Evolutionary conservation across 2,888 invertebrate genomes (phyloP).

Genomic region (Melipona beecheii): DNA sequence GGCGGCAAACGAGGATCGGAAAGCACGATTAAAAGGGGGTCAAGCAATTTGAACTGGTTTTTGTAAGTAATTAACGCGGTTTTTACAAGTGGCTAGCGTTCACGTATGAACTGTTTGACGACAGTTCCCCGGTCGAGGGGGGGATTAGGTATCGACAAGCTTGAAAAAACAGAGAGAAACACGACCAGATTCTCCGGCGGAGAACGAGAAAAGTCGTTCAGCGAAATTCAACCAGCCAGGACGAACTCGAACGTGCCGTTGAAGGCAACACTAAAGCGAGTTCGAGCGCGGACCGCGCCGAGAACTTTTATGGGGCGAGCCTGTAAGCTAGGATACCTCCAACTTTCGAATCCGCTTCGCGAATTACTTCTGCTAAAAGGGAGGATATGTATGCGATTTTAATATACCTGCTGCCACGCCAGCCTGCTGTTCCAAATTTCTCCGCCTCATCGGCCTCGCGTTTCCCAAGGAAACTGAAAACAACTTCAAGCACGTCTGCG

Average conservation of each 20-base stretch:
- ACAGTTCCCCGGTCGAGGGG: slow-evolving; percentile 18
- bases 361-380: slow-evolving; percentile 52
- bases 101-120: slow-evolving; percentile 47
- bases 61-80: slow-evolving; percentile 6
- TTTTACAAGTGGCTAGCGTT: slow-evolving; percentile 32
- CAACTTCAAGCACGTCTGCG: slow-evolving; percentile 33
- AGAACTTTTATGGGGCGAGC: slow-evolving; percentile 53
- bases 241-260: slow-evolving; percentile 3
- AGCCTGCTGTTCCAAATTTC: background rate
- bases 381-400: slow-evolving; percentile 53
- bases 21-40: slow-evolving; percentile 11
- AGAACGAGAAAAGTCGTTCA: slow-evolving; percentile 33
- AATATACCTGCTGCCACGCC: slow-evolving; percentile 42
- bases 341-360: slow-evolving; percentile 63
- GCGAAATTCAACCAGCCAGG: slow-evolving; percentile 25
- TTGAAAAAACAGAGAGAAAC: slow-evolving; percentile 26
- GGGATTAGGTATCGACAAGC: slow-evolving; percentile 21
- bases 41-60: slow-evolving; percentile 19
- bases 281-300: slow-evolving; percentile 14
- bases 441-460: background rate
- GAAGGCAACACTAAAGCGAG: slow-evolving; percentile 38
- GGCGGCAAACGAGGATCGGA: background rate
- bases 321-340: slow-evolving; percentile 28
- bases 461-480: slow-evolving; percentile 24
- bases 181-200: slow-evolving; percentile 32